phyloP scores from a whole-genome alignment of 2,113 vertebrate species.

The Triplophysa siluroides region DNA sequence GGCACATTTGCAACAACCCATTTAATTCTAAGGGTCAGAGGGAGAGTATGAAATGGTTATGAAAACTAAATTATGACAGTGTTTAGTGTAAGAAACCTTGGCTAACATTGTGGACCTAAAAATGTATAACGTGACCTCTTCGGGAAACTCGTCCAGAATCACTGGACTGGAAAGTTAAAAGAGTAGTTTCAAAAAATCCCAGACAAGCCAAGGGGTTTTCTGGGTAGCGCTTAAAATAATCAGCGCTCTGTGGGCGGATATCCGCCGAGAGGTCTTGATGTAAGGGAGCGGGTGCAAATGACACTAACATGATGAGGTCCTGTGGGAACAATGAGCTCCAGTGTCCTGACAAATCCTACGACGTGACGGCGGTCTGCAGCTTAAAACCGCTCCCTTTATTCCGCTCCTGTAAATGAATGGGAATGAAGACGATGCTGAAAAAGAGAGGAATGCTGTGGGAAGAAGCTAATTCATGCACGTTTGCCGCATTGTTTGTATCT shows the following conservation, averaged over 20 bases:
- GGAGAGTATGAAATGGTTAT: neutral
- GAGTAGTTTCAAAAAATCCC: neutral
- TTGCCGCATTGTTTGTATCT: slow-evolving; percentile 60
- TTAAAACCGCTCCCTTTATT: slow-evolving; percentile 54
- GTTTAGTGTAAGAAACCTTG: neutral
- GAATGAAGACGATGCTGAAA: slow-evolving; percentile 14
- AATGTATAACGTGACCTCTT: neutral
- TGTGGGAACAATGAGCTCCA: slow-evolving; percentile 47
- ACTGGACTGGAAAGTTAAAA: neutral
- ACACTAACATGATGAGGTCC: slow-evolving; percentile 26
- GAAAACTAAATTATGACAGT: neutral
- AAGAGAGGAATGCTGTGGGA: slow-evolving; percentile 62
- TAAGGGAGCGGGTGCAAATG: slow-evolving; percentile 29
- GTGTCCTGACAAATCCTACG: slow-evolving; percentile 66
- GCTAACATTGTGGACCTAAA: neutral
- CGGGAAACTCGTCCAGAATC: neutral
- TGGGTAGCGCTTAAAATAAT: slow-evolving; percentile 42
- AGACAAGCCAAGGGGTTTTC: neutral
- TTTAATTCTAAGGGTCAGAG: neutral
- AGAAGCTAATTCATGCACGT: slow-evolving; percentile 59
- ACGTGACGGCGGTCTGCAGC: slow-evolving; percentile 61
- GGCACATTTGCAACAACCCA: neutral
- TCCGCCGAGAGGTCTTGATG: slow-evolving; percentile 29
- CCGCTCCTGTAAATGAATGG: slow-evolving; percentile 15
- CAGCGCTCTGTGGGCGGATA: slow-evolving; percentile 36